Conservation (phyloP, 2,797 vertebrate genomes). For the Mormyrus hasselquistii region DNA sequence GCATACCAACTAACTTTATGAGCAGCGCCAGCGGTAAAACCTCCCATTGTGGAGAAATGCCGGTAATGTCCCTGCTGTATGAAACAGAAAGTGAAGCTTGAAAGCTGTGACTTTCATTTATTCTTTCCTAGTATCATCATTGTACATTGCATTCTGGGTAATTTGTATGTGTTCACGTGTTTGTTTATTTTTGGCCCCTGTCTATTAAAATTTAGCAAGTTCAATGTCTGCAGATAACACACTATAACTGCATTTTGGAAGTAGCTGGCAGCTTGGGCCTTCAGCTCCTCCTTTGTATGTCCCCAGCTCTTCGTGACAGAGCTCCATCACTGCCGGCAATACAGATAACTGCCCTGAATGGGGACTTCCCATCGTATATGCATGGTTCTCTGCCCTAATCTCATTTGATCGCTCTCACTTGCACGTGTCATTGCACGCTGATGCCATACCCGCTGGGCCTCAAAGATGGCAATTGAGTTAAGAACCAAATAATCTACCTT, state of each 20-base stretch:
- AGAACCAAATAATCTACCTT: conserved; percentile 17
- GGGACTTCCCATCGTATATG: not conserved
- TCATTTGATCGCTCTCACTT: not conserved
- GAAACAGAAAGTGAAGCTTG: not conserved
- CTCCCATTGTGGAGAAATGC: not conserved
- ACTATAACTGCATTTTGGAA: not conserved
- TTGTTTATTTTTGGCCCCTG: not conserved
- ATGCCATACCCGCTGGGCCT: not conserved
- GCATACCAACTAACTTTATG: not conserved
- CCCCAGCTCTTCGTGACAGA: not conserved
- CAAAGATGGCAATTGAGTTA: not conserved
- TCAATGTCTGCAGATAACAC: not conserved
- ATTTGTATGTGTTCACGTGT: not conserved
- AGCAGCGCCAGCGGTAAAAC: not conserved
- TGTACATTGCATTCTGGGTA: not conserved
- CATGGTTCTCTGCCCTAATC: conserved; percentile 8
- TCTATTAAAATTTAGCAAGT: not conserved
- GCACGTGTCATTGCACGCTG: conserved; percentile 9
- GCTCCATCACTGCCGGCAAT: not conserved
- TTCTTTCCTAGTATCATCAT: not conserved
- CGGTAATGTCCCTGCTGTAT: not conserved
- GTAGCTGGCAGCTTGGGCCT: not conserved
- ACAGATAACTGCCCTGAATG: not conserved
- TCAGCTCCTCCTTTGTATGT: not conserved
- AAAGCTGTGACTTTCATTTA: not conserved